phyloP scores from a whole-genome alignment of 2,888 invertebrate genomes.

The Argyra leucocephala region DNA sequence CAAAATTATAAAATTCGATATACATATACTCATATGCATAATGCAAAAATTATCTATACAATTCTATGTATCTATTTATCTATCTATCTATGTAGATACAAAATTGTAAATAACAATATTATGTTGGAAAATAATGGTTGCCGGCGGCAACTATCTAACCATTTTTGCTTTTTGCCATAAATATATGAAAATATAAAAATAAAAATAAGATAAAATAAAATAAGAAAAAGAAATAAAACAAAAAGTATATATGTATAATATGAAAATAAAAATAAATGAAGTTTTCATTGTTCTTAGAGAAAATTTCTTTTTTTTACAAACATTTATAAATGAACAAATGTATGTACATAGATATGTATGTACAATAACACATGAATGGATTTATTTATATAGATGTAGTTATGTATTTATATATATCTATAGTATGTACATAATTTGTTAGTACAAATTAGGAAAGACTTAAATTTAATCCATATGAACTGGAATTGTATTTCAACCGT shows the following conservation, averaged over 20 bases:
- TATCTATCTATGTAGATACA: too few species aligned
- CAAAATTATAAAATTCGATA: too few species aligned
- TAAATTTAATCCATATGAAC: constrained; percentile 1
- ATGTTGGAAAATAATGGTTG: neutral
- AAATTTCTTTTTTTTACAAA: neutral
- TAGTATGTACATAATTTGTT: neutral
- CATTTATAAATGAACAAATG: too few species aligned
- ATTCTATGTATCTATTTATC: too few species aligned
- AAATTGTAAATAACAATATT: neutral
- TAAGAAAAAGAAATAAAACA: neutral
- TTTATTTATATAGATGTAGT: neutral
- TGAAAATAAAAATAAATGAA: neutral
- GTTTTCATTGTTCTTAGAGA: neutral
- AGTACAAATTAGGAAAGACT: neutral
- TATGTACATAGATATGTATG: neutral
- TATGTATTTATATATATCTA: neutral
- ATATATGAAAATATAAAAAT: neutral
- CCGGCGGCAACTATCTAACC: neutral
- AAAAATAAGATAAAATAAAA: neutral
- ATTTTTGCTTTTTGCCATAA: neutral
- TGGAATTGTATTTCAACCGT: constrained; percentile 2
- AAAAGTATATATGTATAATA: too few species aligned
- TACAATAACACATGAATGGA: neutral
- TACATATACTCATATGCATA: too few species aligned
- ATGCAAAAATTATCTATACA: too few species aligned